Base-by-base conservation (phyloP, 2,113 vertebrate species). In the Cariama cristata region DNA sequence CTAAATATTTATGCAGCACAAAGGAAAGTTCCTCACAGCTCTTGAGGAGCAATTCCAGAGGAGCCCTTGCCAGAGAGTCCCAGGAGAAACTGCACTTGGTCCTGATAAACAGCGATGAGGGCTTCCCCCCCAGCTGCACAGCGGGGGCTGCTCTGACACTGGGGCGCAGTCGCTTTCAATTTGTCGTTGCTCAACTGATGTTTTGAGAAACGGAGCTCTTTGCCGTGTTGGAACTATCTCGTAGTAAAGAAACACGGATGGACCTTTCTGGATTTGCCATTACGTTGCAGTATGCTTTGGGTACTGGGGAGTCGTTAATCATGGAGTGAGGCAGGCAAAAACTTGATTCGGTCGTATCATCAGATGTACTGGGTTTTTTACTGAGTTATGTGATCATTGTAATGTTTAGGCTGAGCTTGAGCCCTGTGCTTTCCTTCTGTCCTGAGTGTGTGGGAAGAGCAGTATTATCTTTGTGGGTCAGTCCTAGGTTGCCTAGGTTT, bases 1-100 rank as follows among this genome's bases (percentile, higher is more conserved):
- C n/a, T 90, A 89, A 96, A 87, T 94, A 76, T 97, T 97, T 96
- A 94, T 66, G 53, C 50, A 79, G 58, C 62, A 22, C 35, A 42
- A 85, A 52, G 47, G 71, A 72, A 72, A 67, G 82, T 73, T 93
- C 69, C 67, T 93, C 20, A 4, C 18, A 53, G 90, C 77, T 79
- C 64, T 67, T 88, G 50, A 86, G 85, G 87, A 92, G 68, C 38
- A 30, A 5, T 77, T 82, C 18, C 50, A 67, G 72, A 79, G 60
- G 14, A 81, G 64, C 38, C 69, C 21, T 69, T 89, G 86, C 56
- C 76, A 75, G 68, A 28, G 28, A 67, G 76, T 44, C 59, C 59
- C 30, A 12, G 92, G 62, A 67, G 68, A 45, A 75, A 11, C 63
- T 77, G 72, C 47, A 4, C 42, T 92, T 79, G 74, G 60, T 95